Conservation (phyloP, 2,797 vertebrate genomes). For the Argya squamiceps region DNA sequence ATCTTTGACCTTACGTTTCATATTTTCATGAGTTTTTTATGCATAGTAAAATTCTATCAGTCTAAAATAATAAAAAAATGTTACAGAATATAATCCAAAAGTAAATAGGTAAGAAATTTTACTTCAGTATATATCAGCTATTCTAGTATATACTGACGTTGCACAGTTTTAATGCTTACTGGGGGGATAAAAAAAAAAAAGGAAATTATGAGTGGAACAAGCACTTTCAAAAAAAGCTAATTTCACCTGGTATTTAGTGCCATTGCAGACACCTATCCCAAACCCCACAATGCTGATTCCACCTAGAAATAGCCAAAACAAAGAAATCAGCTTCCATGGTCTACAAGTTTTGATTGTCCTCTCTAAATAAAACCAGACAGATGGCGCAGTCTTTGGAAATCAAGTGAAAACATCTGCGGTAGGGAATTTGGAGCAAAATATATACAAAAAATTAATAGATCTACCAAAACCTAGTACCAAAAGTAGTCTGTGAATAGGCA, state of each 20-base stretch:
- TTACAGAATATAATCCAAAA: neutral
- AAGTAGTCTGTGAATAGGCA: neutral
- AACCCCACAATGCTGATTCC: neutral
- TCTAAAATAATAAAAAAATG: neutral
- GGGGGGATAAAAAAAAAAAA: neutral
- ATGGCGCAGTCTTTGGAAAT: slow-evolving; percentile 34
- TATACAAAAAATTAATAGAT: neutral
- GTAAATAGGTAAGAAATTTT: neutral
- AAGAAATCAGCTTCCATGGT: slow-evolving; percentile 12
- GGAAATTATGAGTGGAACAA: neutral
- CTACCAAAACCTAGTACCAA: slow-evolving; percentile 1
- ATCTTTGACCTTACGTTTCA: neutral
- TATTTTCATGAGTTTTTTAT: neutral
- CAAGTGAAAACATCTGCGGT: slow-evolving; percentile 28
- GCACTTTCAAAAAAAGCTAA: neutral
- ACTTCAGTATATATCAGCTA: neutral
- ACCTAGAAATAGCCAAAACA: slow-evolving; percentile 50
- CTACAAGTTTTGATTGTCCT: slow-evolving; percentile 1
- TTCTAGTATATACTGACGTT: neutral
- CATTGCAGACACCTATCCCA: neutral
- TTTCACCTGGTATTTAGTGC: neutral
- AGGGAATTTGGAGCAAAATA: slow-evolving; percentile 50
- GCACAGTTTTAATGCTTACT: neutral
- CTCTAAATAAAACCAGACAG: slow-evolving; percentile 56
- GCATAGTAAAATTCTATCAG: neutral